Evolutionary conservation across 2,797 vertebrate species (phyloP), one percentile per base, ranked within the genome.

Genomic region (Nannoperca australis): DNA sequence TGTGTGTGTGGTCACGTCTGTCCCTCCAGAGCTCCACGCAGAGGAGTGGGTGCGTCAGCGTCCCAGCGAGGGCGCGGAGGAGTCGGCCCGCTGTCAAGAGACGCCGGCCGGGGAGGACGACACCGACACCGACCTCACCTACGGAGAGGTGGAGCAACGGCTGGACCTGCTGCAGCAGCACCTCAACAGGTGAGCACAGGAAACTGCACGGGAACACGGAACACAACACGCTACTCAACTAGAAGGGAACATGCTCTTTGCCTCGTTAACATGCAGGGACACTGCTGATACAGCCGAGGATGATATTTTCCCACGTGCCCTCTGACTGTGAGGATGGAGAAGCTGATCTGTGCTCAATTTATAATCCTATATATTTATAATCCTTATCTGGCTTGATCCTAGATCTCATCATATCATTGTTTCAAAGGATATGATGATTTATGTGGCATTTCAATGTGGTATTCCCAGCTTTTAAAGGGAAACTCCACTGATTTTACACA

Each of bases 131-230:
- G 97, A 99, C 79, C 95, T 98, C 87, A 97, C 96, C 24, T 99
- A 97, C 0, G 96, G 96, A 7, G 98, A 99, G 94, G 97, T 99
- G 91, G 98, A 99, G 88, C 97, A 98, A 83, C 95, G 97, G 53
- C 92, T 99, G 88, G 97, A 99, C 93, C 92, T 98, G 85, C 97
- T 99, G 90, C 98, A 99, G 93, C 97, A 97, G 79, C 97, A 99
- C 88, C 97, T 99, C 76, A 99, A 97, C 96, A 99, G 98, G 98
- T 99, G 94, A 67, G 78, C 3, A 1, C 49, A 36, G 44, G 55
- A 69, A 34, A 17, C 7, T 11, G 14, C 59, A 17, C 32, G 59
- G 14, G 20, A 42, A 40, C 27, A 11, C 66, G 22, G 34, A 5
- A 32, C 17, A 36, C 10, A 40, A 14, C 53, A 14, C 30, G 49